phyloP scores from a whole-genome alignment of 2,888 invertebrate genomes.

The Lucinisca nassula region DNA sequence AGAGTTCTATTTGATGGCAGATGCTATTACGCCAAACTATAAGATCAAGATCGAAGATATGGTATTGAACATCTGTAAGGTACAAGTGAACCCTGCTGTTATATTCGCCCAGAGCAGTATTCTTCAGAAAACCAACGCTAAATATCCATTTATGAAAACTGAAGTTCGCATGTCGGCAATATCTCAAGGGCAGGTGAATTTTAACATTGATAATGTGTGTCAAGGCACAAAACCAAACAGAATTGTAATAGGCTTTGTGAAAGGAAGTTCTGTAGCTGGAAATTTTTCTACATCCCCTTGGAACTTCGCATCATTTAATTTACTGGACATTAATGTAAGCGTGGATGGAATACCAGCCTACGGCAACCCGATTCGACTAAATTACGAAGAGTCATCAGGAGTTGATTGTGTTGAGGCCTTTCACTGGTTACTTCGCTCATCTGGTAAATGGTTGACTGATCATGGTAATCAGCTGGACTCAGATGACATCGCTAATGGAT shows the following conservation, averaged over 20 bases:
- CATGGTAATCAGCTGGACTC: slow-evolving; percentile 4
- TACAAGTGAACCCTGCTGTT: slow-evolving; percentile 34
- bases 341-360: slow-evolving; percentile 22
- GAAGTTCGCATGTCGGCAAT: slow-evolving; percentile 25
- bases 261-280: slow-evolving; percentile 38
- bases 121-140: slow-evolving; percentile 23
- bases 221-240: slow-evolving; percentile 29
- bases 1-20: slow-evolving; percentile 34
- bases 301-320: slow-evolving; percentile 35
- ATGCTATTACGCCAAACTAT: slow-evolving; percentile 17
- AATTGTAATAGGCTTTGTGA: slow-evolving; percentile 35
- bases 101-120: slow-evolving; percentile 25
- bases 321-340: slow-evolving; percentile 23
- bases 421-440: not conserved
- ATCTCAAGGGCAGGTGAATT: slow-evolving; percentile 35
- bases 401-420: slow-evolving; percentile 2
- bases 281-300: slow-evolving; percentile 13
- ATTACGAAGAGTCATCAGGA: slow-evolving; percentile 20
- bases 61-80: not conserved
- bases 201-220: slow-evolving; percentile 35
- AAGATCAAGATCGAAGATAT: slow-evolving; percentile 39
- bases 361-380: slow-evolving; percentile 25
- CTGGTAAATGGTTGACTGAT: slow-evolving; percentile 18
- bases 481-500: slow-evolving; percentile 24
- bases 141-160: slow-evolving; percentile 36